Evolutionary conservation across 2,888 invertebrate genomes (phyloP).

Genomic region (Tridacna gigas): DNA sequence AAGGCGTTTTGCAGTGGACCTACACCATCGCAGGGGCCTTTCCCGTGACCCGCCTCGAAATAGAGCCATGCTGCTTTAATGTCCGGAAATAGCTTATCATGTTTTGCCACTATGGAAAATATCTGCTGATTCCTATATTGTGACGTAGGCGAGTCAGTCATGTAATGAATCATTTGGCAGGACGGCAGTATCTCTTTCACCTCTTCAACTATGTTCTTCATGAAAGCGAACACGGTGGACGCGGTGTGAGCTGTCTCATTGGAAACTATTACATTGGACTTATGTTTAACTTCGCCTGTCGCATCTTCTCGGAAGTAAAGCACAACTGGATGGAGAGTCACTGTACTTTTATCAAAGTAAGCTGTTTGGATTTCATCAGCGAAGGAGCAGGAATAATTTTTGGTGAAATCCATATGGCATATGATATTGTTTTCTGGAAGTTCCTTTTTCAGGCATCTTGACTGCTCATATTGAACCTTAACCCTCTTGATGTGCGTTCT

Average conservation of each 20-base stretch:
- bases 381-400: conserved; percentile 41
- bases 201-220: conserved; percentile 8
- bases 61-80: conserved; percentile 41
- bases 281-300: neutral
- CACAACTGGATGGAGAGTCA: conserved; percentile 31
- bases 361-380: conserved; percentile 49
- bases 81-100: conserved; percentile 19
- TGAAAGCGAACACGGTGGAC: conserved; percentile 32
- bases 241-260: conserved; percentile 28
- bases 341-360: conserved; percentile 44
- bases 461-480: conserved; percentile 34
- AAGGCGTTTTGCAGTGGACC: conserved; percentile 39
- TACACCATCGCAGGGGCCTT: conserved; percentile 49
- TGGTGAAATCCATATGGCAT: conserved; percentile 48
- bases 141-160: conserved; percentile 42
- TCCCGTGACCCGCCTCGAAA: conserved; percentile 48
- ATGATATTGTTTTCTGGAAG: conserved; percentile 34
- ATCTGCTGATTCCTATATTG: conserved; percentile 42
- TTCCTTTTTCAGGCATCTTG: conserved; percentile 18
- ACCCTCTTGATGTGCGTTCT: conserved; percentile 34
- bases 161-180: conserved; percentile 37
- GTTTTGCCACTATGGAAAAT: conserved; percentile 21
- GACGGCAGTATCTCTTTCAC: neutral
- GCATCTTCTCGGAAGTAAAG: conserved; percentile 1
- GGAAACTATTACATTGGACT: conserved; percentile 26